Base-by-base conservation (phyloP, 2,113 vertebrate genomes). In the Macquaria australasica region DNA sequence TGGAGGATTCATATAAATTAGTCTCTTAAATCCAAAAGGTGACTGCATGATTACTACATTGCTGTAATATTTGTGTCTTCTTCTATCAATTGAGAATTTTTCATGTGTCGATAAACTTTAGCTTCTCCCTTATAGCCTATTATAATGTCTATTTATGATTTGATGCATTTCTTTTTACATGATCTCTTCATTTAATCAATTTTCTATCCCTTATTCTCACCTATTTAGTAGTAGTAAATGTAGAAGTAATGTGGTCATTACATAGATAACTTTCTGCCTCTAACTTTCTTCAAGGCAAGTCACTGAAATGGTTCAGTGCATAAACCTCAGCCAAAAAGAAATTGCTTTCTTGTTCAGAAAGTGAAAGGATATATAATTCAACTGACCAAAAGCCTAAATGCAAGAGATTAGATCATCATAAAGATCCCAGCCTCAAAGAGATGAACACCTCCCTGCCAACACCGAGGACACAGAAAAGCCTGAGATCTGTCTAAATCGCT, bases 321-420 rank as follows among this genome's bases (percentile, higher is more conserved):
- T 88, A 83, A 82, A 86, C 72, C 77, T 83, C 31, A 25, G 81
- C 71, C 73, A 62, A 72, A 76, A 86, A 85, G 75, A 91, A 91
- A 90, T 89, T 80, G 88, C 89, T 86, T 83, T 91, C 79, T 91
- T 88, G 86, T 69, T 91, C 84, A 81, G 75, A 91, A 89, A 88
- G 79, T 88, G 89, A 92, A 81, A 83, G 87, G 82, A 87, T 83
- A 88, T 83, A 88, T 89, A 85, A 91, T 92, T 93, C 89, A 90
- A 45, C 73, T 91, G 86, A 90, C 86, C 90, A 82, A 84, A 81
- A 83, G 45, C 73, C 83, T 86, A 87, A 92, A 90, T 62, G 84
- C 82, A 12, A 58, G 56, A 82, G 87, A 90, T 92, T 82, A 90
- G 81, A 93, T 90, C 58, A 62, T 41, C 78, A 73, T 83, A 78